Base-by-base conservation (phyloP, 1,140 invertebrate genomes). In the Limonius californicus region DNA sequence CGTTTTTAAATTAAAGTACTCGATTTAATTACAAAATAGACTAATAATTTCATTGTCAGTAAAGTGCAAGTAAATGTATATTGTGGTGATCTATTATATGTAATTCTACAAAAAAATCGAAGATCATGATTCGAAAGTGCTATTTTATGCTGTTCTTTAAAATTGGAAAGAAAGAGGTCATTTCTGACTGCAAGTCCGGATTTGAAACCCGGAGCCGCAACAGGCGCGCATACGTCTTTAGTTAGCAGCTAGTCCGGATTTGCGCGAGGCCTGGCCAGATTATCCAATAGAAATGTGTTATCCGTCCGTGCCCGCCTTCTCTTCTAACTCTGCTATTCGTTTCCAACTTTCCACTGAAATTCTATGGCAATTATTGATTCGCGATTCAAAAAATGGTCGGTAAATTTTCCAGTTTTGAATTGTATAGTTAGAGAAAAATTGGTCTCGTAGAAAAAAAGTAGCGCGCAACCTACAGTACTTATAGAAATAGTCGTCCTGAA, bases 231-330 rank as follows among this genome's bases (percentile, higher is more conserved):
- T 67, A 67, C 68, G 69, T 70, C 59, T 67, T 70, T 66, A 70
- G 60, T 59, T 59, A 63, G 60, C 61, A 62, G 63, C 64, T 64
- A 70, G 65, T 65, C 69, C 67, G 69, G 69, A 70, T 70, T 70
- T 70, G 69, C 59, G 64, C 67, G 64, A 66, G 61, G 58, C 59
- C 39, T 47, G 43, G 47, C 61, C 54, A 67, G 70, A 71, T 71
- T 71, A 71, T 71, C 70, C 70, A 71, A 71, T 71, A 64, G 68
- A 65, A 66, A 65, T 65, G 59, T 71, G 61, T 71, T 69, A 69
- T 66, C 70, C 70, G 60, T 47, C 50, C 59, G 66, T 64, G 30
- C 67, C 69, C 69, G 69, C 69, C 69, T 68, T 65, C 63, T 57
- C 47, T 56, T 45, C 47, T 21, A 64, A 64, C 53, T 59, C 62